A percentile compares a stretch with the other conserved stretches of the same genome.
Evolutionary conservation across 2,888 invertebrate species (phyloP).

Genomic region (Macaria liturata): DNA sequence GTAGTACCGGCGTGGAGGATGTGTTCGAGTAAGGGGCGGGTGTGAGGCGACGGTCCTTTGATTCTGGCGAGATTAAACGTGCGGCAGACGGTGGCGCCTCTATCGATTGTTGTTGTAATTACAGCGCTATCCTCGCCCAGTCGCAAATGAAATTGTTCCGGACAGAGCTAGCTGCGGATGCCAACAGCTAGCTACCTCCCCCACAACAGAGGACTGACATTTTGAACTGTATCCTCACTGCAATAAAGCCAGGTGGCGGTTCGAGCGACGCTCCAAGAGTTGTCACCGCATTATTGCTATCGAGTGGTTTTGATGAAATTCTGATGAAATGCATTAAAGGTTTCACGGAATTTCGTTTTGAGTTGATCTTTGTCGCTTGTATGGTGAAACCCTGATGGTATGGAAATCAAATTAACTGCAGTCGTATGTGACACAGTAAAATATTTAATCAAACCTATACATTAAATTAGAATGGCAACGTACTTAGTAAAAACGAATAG

Average conservation of each 20-base stretch:
- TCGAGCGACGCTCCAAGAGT: constrained; percentile 24
- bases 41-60: constrained; percentile 81
- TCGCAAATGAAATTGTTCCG: constrained; percentile 84
- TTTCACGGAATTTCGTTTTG: constrained; percentile 27
- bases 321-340: constrained; percentile 51
- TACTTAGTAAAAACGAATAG: too few relatives aligned
- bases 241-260: constrained; percentile 35
- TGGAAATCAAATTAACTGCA: constrained; percentile 1
- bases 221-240: constrained; percentile 54
- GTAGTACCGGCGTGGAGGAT: constrained; percentile 38
- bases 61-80: constrained; percentile 82
- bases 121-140: constrained; percentile 82
- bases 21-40: constrained; percentile 62
- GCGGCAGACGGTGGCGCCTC: constrained; percentile 83
- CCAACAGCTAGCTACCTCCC: constrained; percentile 69
- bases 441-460: too few relatives aligned
- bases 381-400: neutral
- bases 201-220: constrained; percentile 45
- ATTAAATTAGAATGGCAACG: too few relatives aligned
- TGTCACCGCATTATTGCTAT: constrained; percentile 52
- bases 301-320: constrained; percentile 56
- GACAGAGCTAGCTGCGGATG: constrained; percentile 76
- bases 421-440: too few relatives aligned
- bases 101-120: constrained; percentile 84
- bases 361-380: constrained; percentile 15